Conservation (phyloP, 2,113 vertebrate genomes). For the Otis tarda region DNA sequence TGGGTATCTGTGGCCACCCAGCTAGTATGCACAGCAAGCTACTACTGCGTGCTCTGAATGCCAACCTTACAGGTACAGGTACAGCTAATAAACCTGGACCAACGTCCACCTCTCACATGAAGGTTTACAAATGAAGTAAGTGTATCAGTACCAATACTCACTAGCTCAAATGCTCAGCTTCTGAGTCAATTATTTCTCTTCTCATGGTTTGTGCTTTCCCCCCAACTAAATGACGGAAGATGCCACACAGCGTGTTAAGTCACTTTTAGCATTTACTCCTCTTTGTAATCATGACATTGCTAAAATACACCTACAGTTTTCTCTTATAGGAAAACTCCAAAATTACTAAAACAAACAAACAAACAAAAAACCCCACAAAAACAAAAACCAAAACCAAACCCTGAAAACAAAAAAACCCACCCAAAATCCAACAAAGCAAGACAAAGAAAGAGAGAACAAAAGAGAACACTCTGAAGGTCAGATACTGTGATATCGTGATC, state of each 20-base stretch:
- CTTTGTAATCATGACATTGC: neutral
- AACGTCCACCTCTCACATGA: accelerated
- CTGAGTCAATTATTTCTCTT: neutral
- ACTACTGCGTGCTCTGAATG: accelerated
- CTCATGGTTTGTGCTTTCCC: neutral
- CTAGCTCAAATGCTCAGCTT: neutral
- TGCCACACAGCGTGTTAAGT: accelerated
- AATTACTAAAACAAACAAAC: neutral
- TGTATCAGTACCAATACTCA: neutral
- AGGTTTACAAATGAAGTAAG: neutral
- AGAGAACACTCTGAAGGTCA: neutral
- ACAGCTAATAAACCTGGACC: accelerated
- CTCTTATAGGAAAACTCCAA: neutral
- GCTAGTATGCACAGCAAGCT: accelerated
- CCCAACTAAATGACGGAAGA: accelerated
- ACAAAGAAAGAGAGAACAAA: neutral
- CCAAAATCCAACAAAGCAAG: neutral
- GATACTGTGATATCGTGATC: neutral
- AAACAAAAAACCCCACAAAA: too few species aligned
- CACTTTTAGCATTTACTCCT: neutral
- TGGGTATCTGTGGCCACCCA: accelerated
- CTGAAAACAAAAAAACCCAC: too few species aligned
- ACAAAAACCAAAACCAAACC: too few species aligned
- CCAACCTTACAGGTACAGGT: accelerated
- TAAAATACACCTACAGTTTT: neutral